Evolutionary conservation across 2,888 invertebrate genomes (phyloP).

Genomic region (Linnaemya tessellans): DNA sequence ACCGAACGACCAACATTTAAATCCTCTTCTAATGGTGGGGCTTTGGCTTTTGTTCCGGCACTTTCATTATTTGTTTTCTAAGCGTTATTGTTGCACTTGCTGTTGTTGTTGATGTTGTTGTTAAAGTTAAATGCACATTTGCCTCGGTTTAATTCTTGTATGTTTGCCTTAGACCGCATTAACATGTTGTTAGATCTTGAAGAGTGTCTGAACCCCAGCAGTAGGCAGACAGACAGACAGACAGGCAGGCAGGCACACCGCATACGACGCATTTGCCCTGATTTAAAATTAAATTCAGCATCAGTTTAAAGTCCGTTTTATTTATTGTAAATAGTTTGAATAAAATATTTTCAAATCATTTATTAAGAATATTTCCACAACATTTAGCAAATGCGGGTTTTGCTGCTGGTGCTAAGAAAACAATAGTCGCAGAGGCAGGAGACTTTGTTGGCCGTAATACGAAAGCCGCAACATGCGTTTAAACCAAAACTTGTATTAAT

Average conservation of each 20-base stretch:
- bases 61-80: conserved; percentile 45
- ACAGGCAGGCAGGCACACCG: background rate
- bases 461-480: conserved; percentile 3
- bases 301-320: conserved; percentile 37
- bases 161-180: conserved; percentile 43
- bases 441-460: conserved; percentile 5
- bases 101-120: conserved; percentile 36
- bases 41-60: conserved; percentile 28
- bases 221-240: background rate
- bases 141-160: conserved; percentile 23
- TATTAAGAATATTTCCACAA: conserved; percentile 32
- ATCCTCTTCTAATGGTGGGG: conserved; percentile 17
- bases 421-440: background rate
- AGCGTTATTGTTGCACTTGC: conserved; percentile 14
- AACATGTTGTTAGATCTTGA: conserved; percentile 48
- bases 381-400: conserved; percentile 17
- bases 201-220: conserved; percentile 1
- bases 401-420: background rate
- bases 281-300: conserved; percentile 57
- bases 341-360: conserved; percentile 34
- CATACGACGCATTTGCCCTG: conserved; percentile 28
- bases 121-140: conserved; percentile 63
- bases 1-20: conserved; percentile 22
- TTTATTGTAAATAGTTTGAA: conserved; percentile 35
- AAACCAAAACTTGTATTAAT: background rate